Evolutionary conservation across 2,113 vertebrate genomes (phyloP).

Genomic region (Chamaetylas fuelleborni): DNA sequence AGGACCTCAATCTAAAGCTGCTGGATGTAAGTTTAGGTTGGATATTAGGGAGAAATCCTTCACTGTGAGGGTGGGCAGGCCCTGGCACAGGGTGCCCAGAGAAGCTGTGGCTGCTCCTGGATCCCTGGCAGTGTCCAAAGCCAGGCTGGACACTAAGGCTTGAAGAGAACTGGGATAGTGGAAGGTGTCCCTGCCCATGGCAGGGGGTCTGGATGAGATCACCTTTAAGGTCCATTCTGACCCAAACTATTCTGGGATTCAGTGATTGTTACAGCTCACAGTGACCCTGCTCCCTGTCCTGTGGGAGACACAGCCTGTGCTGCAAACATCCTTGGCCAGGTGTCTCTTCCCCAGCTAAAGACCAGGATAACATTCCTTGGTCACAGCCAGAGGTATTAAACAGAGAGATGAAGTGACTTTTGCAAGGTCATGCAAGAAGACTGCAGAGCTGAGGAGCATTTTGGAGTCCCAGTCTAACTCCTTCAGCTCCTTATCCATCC

Average conservation of each 20-base stretch:
- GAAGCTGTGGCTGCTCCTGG: background rate
- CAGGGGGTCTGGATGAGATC: background rate
- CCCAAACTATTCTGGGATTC: background rate
- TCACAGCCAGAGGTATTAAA: background rate
- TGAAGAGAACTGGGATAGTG: fast-evolving
- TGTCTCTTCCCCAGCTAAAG: background rate
- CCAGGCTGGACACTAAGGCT: fast-evolving
- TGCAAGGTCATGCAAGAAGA: background rate
- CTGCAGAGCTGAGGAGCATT: background rate
- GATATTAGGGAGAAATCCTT: background rate
- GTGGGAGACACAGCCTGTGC: background rate
- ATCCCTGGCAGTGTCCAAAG: background rate
- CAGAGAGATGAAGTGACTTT: background rate
- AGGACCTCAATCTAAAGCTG: background rate
- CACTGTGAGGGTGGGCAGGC: fast-evolving
- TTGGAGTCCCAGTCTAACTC: background rate
- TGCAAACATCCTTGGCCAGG: background rate
- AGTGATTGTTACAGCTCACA: background rate
- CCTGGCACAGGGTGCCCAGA: background rate
- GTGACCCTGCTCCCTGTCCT: background rate
- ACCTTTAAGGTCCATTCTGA: background rate
- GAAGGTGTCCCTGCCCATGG: background rate
- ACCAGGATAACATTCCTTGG: background rate
- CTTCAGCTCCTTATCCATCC: background rate
- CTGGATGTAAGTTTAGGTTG: background rate